Percentiles rank a stretch among this genome's conserved stretches.
Evolutionary conservation across 2,888 invertebrate species (phyloP).

Genomic region (Nemotelus pantherinus): DNA sequence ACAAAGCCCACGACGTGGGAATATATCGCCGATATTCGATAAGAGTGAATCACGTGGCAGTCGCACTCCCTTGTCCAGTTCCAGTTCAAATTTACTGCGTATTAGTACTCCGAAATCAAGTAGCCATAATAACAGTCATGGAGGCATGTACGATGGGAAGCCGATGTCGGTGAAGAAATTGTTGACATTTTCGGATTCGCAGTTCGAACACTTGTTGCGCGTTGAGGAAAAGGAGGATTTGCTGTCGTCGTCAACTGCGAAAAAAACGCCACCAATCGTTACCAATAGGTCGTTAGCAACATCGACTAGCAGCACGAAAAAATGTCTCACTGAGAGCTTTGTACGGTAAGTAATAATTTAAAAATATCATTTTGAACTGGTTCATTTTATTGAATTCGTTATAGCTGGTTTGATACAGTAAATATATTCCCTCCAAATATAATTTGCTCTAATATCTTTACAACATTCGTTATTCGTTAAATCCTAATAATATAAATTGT

Average conservation of each 20-base stretch:
- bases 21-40: conserved; percentile 42
- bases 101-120: conserved; percentile 48
- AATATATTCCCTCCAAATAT: too few species aligned
- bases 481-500: too few species aligned
- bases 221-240: conserved; percentile 13
- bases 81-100: conserved; percentile 41
- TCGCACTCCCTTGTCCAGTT: conserved; percentile 44
- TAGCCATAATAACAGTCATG: background rate
- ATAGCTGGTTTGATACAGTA: background rate
- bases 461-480: too few species aligned
- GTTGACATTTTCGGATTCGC: conserved; percentile 46
- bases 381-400: background rate
- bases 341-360: conserved; percentile 25
- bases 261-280: background rate
- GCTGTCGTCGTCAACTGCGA: background rate
- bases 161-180: conserved; percentile 47
- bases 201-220: conserved; percentile 37
- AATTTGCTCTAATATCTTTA: too few species aligned
- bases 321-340: conserved; percentile 31
- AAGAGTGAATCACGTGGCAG: conserved; percentile 30
- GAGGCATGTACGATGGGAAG: conserved; percentile 9
- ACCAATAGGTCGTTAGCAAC: background rate
- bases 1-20: conserved; percentile 3
- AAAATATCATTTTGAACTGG: background rate
- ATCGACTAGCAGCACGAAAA: conserved; percentile 23